Conservation (phyloP, 2,113 vertebrate genomes). For the Peucedramus taeniatus region DNA sequence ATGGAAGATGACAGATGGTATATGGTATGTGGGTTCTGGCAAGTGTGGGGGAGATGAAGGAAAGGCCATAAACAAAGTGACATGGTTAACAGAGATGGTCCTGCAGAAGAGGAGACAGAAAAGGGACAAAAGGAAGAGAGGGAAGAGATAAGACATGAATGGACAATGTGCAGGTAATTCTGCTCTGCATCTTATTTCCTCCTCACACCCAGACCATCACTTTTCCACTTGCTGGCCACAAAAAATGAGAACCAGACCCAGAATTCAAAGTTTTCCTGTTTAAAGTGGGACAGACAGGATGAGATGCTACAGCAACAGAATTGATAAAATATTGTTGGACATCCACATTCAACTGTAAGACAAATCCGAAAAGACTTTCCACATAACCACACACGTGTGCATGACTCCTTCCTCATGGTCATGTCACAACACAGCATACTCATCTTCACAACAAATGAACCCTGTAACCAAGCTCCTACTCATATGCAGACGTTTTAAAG, state of each 20-base stretch:
- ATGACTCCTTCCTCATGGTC: not conserved
- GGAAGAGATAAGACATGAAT: not conserved
- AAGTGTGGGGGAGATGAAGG: not conserved
- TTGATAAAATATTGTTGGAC: not conserved
- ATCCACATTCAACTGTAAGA: not conserved
- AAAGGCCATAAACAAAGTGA: not conserved
- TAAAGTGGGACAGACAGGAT: not conserved
- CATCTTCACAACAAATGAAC: not conserved
- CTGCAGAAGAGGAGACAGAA: not conserved
- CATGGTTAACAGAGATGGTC: not conserved
- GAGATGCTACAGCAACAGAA: not conserved
- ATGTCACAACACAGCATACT: not conserved
- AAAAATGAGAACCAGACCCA: not conserved
- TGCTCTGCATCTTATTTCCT: not conserved
- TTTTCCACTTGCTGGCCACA: not conserved
- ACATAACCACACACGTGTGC: accelerated
- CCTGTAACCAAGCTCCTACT: not conserved
- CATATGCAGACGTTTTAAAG: not conserved
- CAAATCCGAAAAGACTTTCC: not conserved
- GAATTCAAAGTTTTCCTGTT: not conserved
- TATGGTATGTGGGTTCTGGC: not conserved
- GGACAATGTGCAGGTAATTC: not conserved
- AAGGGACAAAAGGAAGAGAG: not conserved
- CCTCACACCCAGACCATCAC: not conserved
- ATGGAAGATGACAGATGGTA: not conserved